Evolutionary conservation across 92 coral and sea anemone genomes (phyloP).

Genomic region (Desmophyllum pertusum): DNA sequence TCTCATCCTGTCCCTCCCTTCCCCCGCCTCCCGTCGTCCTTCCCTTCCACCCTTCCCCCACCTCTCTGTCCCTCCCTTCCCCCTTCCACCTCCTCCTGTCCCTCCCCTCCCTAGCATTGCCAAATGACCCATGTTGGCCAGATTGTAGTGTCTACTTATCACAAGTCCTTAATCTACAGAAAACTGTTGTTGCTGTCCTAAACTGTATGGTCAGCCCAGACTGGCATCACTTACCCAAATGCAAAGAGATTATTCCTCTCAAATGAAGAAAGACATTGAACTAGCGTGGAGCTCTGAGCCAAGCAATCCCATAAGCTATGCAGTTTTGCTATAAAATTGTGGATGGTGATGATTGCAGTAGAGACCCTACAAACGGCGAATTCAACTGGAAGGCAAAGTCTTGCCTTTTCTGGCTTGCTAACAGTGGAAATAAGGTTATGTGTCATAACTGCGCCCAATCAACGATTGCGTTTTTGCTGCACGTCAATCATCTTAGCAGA

Average conservation of each 20-base stretch:
- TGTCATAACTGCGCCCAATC: too few species aligned
- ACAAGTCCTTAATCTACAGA: conserved; percentile 48
- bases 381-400: conserved; percentile 82
- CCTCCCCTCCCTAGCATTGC: too few species aligned
- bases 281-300: conserved; percentile 90
- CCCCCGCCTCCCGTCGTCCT: too few species aligned
- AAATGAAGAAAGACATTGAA: conserved; percentile 73
- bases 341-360: conserved; percentile 81
- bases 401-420: conserved; percentile 75
- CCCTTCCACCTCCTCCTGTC: too few species aligned
- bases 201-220: conserved; percentile 87
- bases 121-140: too few species aligned
- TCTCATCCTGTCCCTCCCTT: too few species aligned
- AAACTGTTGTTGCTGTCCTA: conserved; percentile 86
- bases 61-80: too few species aligned
- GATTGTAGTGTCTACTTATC: too few species aligned
- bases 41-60: too few species aligned
- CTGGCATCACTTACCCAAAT: conserved; percentile 90
- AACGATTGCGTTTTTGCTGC: too few species aligned
- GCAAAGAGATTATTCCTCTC: conserved; percentile 57
- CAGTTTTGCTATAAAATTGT: conserved; percentile 77
- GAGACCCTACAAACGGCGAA: conserved; percentile 49
- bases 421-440: conserved; percentile 78
- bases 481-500: too few species aligned
- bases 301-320: conserved; percentile 83